Evolutionary conservation across 2,888 invertebrate genomes (phyloP).

Genomic region (Lepetodrilus schrolli): DNA sequence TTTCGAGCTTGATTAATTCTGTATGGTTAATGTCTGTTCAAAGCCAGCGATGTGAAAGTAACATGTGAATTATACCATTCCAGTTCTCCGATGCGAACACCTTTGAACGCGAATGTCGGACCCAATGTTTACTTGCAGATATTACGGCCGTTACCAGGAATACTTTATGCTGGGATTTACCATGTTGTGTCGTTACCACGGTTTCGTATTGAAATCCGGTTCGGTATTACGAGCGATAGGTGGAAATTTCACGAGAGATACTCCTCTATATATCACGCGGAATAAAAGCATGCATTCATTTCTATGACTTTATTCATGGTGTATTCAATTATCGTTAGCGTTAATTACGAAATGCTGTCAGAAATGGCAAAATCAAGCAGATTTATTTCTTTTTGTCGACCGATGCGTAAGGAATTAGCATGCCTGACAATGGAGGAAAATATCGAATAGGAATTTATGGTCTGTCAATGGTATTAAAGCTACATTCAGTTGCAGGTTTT

Average conservation of each 20-base stretch:
- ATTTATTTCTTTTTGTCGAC: constrained; percentile 9
- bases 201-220: constrained; percentile 12
- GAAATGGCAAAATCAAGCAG: constrained; percentile 24
- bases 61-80: not conserved
- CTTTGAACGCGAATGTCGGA: constrained; percentile 2
- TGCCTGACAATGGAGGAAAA: not conserved
- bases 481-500: not conserved
- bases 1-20: not conserved
- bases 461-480: not conserved
- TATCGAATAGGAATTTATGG: constrained; percentile 13
- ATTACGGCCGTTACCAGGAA: not conserved
- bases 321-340: constrained; percentile 5
- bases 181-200: not conserved
- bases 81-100: not conserved
- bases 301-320: not conserved
- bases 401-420: constrained; percentile 2
- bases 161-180: not conserved
- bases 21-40: not conserved
- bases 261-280: not conserved
- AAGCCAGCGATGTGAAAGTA: not conserved
- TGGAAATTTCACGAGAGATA: not conserved
- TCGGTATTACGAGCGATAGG: not conserved
- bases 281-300: not conserved
- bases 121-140: constrained; percentile 1
- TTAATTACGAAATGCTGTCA: constrained; percentile 21